Evolutionary conservation across 2,113 vertebrate genomes (phyloP), one percentile per base, ranked within the genome.

Genomic region (Crotalus helleri): DNA sequence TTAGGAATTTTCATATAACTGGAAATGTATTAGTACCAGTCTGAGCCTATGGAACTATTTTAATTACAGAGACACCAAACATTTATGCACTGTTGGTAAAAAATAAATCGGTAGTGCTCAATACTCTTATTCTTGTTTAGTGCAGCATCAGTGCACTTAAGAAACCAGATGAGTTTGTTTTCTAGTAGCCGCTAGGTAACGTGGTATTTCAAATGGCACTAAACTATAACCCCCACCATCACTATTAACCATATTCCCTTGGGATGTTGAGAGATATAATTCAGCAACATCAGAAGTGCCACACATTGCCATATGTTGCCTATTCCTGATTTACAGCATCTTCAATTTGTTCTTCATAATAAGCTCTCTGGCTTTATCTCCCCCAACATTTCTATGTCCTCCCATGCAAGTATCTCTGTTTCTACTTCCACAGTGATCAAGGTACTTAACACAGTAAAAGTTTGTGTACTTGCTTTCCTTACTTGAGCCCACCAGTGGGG

Each of bases 381-480:
- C 54, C 39, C 29, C 74, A 49, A 74, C 49, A 91, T 90, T 44
- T 81, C 23, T 46, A 51, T 90, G 90, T 55, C 54, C 74, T 87
- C 26, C 53, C 57, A 92, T 69, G 90, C 90, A 93, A 64, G 44
- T 49, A 58, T 90, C 81, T 51, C 86, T 92, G 29, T 92, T 87
- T 29, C 69, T 51, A 7, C 7, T 17, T 94, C 95, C 94, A 21
- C 51, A 91, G 61, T 92, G 93, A 87, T 90, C 94, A 94, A 97
- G 89, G 88, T 96, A 96, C 97, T 97, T 95, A 98, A 98, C 98
- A 96, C 98, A 98, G 97, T 97, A 98, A 98, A 98, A 98, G 97
- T 97, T 98, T 98, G 98, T 99, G 98, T 99, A 99, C 99, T 99
- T 99, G 99, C 99, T 99, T 99, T 99, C 99, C 99, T 99, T 99